Evolutionary conservation across 2,113 vertebrate genomes (phyloP), one percentile per base, ranked within the genome.

Genomic region (Hiodon alosoides): DNA sequence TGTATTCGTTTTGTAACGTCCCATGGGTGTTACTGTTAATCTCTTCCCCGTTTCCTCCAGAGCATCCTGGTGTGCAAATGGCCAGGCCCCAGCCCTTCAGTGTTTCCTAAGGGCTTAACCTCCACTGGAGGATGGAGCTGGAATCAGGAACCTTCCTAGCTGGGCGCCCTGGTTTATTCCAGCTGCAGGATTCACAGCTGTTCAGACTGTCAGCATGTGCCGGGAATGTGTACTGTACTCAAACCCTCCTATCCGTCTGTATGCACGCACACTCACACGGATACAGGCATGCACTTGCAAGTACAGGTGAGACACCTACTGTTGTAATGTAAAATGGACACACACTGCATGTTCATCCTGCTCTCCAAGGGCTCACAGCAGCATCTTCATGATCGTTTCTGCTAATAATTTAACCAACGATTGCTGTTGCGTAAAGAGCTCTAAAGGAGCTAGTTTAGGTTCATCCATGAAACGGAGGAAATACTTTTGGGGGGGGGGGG

Each of bases 181-280:
- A 14, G 51, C 72, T 74, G 17, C 10, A 13, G 52, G 17, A 8
- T 17, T 66, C 52, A 9, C 72, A 73, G 60, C 60, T 73, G 70
- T 9, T 50, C 46, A 9, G 5, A 17, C 17, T 64, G 61, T 31
- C 16, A 64, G 72, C 53, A 48, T 48, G 31, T 74, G 48, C 14
- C 31, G 7, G 8, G 52, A 48, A 5, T 17, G 17, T 4, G 17
- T 55, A 7, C 64, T 3, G 7, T 1, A n/a, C 52, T 16, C 16
- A 3, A 73, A 7, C 60, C n/a, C n/a, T 14, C 72, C 72, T 51
- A 66, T 4, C n/a, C 2, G 51, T 2, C 16, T 7, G 31, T 62
- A 31, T 17, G 3, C 62, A 31, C 2, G n/a, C 16, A 8, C 51
- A 53, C 3, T 3, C 52, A 55, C 62, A 55, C 17, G 31, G 31